Evolutionary conservation across 2,888 invertebrate species (phyloP).

Genomic region (Rotaria sp.): DNA sequence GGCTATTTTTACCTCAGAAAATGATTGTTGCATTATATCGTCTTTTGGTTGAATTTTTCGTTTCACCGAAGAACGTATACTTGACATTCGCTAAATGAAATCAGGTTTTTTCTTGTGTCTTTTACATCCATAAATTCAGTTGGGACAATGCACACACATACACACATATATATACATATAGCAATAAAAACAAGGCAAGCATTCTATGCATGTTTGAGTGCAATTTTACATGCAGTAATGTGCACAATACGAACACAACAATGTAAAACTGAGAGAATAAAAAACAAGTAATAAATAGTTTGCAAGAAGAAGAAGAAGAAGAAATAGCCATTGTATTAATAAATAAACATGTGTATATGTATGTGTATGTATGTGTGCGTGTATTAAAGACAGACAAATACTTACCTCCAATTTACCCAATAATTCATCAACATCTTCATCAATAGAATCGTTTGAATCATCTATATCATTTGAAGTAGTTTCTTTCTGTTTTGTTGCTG

Average conservation of each 20-base stretch:
- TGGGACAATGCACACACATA: neutral
- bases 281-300: neutral
- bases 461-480: neutral
- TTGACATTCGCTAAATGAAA: slow-evolving; percentile 25
- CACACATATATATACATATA: neutral
- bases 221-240: neutral
- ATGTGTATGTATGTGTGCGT: slow-evolving; percentile 2
- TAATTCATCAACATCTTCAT: slow-evolving; percentile 25
- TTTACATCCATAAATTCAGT: neutral
- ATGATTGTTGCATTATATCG: slow-evolving; percentile 28
- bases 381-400: neutral
- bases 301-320: neutral
- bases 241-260: neutral
- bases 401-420: slow-evolving; percentile 17
- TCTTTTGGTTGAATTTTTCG: slow-evolving; percentile 27
- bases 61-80: slow-evolving; percentile 27
- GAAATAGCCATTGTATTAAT: too few species aligned
- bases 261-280: neutral
- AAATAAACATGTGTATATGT: neutral
- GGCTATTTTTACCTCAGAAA: neutral
- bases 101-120: neutral
- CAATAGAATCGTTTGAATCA: neutral
- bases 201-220: neutral
- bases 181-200: neutral
- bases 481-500: neutral